phyloP scores from a whole-genome alignment of 53 echinoderm and acorn worm genomes.

The Stichopus horrens region DNA sequence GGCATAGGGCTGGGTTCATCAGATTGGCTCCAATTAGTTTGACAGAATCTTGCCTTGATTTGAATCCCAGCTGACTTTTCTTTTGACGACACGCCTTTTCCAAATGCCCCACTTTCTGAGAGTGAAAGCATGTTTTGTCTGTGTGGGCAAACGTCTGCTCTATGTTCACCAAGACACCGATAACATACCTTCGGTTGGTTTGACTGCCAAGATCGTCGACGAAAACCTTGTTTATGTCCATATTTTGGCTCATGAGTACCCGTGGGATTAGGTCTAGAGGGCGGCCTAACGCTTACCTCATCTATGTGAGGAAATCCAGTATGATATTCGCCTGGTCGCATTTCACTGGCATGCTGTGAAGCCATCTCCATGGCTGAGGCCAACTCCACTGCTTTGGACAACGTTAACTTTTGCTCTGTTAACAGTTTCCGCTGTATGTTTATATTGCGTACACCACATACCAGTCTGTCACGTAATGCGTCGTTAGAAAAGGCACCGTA shows the following conservation, averaged over 20 bases:
- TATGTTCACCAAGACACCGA: background rate
- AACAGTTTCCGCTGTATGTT: background rate
- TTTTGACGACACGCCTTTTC: constrained; percentile 54
- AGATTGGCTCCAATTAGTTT: no score
- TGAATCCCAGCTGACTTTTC: background rate
- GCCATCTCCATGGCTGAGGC: background rate
- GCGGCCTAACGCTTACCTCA: no score
- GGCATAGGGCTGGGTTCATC: no score
- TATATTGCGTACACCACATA: background rate
- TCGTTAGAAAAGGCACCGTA: background rate
- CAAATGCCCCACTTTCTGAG: constrained; percentile 58
- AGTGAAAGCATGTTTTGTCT: constrained; percentile 23
- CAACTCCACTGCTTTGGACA: background rate
- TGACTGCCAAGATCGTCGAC: no score
- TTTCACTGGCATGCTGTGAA: background rate
- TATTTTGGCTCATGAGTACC: no score
- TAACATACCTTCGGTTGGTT: background rate
- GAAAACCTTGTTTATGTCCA: no score
- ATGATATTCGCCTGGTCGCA: background rate
- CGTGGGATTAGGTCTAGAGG: no score
- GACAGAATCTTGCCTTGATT: background rate
- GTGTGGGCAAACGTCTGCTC: background rate
- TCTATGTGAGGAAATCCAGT: no score
- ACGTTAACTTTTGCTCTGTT: background rate
- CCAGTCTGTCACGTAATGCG: background rate